Evolutionary conservation across 2,113 vertebrate genomes (phyloP).

Genomic region (Peromyscus californicus): DNA sequence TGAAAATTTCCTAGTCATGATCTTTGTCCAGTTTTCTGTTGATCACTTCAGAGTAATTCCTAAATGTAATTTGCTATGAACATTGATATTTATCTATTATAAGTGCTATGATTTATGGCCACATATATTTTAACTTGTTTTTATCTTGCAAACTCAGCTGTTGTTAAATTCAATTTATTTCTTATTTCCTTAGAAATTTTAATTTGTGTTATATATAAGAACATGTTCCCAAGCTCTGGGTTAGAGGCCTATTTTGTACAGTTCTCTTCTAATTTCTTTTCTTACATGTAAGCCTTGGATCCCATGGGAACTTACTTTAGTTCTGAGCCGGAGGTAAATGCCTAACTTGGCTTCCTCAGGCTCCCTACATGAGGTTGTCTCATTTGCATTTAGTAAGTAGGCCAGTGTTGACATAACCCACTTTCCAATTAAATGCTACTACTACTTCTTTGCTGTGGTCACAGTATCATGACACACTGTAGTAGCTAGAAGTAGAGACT

Average conservation of each 20-base stretch:
- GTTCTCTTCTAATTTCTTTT: not conserved
- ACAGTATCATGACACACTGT: not conserved
- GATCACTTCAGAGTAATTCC: not conserved
- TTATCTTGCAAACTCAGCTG: not conserved
- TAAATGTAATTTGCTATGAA: not conserved
- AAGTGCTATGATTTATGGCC: not conserved
- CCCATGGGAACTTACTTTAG: not conserved
- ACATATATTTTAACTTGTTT: not conserved
- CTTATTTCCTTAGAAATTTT: not conserved
- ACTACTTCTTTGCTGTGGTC: not conserved
- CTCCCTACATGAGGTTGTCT: not conserved
- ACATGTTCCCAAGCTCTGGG: not conserved
- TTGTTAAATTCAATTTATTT: not conserved
- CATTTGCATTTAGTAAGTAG: conserved; percentile 3
- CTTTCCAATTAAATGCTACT: not conserved
- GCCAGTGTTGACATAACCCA: not conserved
- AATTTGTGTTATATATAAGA: not conserved
- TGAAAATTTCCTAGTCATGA: not conserved
- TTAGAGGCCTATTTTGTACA: not conserved
- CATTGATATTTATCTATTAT: not conserved
- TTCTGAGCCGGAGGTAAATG: not conserved
- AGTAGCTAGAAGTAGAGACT: not conserved
- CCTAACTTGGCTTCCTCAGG: not conserved
- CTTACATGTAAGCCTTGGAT: not conserved
- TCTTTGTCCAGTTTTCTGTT: not conserved